Base-by-base conservation (phyloP, 35 echinoderm and acorn worm species). In the Strongylocentrotus purpuratus region DNA sequence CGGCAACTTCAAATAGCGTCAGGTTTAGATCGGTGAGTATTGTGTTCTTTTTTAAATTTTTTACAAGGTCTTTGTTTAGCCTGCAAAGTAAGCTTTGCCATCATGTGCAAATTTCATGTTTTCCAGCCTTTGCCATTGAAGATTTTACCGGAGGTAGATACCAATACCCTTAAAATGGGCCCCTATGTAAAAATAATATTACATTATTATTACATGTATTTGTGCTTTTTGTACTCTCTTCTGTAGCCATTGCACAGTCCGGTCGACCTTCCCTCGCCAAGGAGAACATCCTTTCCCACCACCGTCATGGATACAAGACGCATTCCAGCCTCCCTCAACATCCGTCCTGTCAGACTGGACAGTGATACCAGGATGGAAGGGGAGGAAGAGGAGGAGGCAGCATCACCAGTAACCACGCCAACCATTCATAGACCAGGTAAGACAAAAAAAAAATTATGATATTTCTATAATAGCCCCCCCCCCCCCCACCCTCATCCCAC, bases 381-480 rank as follows among this genome's bases (percentile, higher is more conserved):
- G 28, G 65, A 78, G 20, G 50, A 55, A 9, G 50, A 55, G 50
- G 65, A 78, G 65, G 28, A n/a, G 65, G 10, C 20, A 58, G 45
- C 91, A 47, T 48, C 91, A 58, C 91, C 91, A 20, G 46, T 46
- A 10, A 93, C 91, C 45, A 93, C 47, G 48, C 46, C 91, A 31
- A 93, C 91, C 31, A 93, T 47, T 50, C 48, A 93, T 28, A 47
- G 48, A 93, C 91, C 91, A 58, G 91, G 91, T 89, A 28, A 46
- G 31, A 0, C 22, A 78, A 28, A 15, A 55, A 10, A 6, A 41
- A 1, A 41, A n/a, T n/a, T 41, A 41, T n/a, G n/a, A n/a, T n/a
- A n/a, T n/a, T n/a, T n/a, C n/a, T n/a, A n/a, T n/a, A n/a, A n/a
- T n/a, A n/a, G n/a, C n/a, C n/a, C n/a, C 35, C 35, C 35, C 35